Conservation (phyloP, 2,888 invertebrate species). For the Lasiommata megera region DNA sequence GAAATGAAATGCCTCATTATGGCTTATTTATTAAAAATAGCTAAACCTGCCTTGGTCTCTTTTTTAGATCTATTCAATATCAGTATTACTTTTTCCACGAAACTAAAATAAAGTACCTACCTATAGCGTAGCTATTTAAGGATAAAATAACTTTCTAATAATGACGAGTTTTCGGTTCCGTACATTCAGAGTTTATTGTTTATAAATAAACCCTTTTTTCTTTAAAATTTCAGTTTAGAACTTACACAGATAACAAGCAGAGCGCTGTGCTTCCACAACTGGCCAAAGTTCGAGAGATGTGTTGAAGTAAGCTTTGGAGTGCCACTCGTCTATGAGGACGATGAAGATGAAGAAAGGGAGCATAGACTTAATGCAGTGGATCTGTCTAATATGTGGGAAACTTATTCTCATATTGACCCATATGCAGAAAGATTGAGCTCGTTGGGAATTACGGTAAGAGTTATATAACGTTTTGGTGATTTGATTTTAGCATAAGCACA, state of each 20-base stretch:
- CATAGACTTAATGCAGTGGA: slow-evolving; percentile 50
- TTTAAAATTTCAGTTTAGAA: slow-evolving; percentile 47
- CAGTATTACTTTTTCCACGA: no score
- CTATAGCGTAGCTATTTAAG: no score
- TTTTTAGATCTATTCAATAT: no score
- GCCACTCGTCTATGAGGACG: slow-evolving; percentile 52
- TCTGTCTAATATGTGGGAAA: slow-evolving; percentile 60
- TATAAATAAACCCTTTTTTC: no score
- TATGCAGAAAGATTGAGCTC: slow-evolving; percentile 48
- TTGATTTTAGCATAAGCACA: no score
- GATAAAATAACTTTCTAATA: no score
- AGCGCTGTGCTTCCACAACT: slow-evolving; percentile 59
- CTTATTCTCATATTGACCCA: slow-evolving; percentile 46
- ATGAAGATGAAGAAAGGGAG: slow-evolving; percentile 38
- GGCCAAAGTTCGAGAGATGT: slow-evolving; percentile 65
- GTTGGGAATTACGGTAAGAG: slow-evolving; percentile 54
- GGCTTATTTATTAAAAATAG: no score
- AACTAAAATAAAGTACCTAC: no score
- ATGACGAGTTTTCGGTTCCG: no score
- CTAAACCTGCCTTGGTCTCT: no score
- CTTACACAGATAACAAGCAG: slow-evolving; percentile 55
- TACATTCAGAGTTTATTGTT: no score
- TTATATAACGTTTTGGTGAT: background rate
- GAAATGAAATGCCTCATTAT: no score
- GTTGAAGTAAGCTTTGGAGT: slow-evolving; percentile 59